Base-by-base conservation (phyloP, 1,140 invertebrate species). In the Reticulitermes speratus region DNA sequence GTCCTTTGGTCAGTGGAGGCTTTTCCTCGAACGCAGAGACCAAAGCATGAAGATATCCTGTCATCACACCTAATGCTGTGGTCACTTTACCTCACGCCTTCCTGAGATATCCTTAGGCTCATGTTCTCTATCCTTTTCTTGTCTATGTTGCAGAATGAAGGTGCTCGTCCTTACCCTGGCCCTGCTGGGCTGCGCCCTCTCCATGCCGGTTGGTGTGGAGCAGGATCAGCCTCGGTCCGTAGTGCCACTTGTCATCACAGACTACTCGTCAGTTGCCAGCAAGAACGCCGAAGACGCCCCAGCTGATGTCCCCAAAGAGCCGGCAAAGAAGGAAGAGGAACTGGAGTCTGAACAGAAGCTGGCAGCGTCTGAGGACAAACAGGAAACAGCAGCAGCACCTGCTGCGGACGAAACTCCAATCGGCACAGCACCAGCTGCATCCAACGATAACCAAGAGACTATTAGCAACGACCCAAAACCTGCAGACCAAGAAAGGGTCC, bases 201-300 rank as follows among this genome's bases (percentile, higher is more conserved):
- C 90, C 3, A 84, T 84, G 86, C 86, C 86, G 44, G 86, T 86
- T 21, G 83, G 52, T 21, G 83, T 86, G 5, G 86, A 86, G 89
- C 89, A 89, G 84, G 87, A 87, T 14, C 89, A 89, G 83, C 87
- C 89, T 12, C 88, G 89, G 81, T 82, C 86, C 7, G 88, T 87
- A 45, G 88, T 89, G 44, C 90, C 91, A 45, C 87, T 90, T 86
- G 90, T 90, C 87, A 90, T 91, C 84, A 88, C 90, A 21, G 90
- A 91, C 86, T 91, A 91, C 84, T 90, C 90, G 14, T 90, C 90
- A 44, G 90, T 90, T 14, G 89, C 89, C 7, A 55, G 19, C 19
- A 90, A 90, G 87, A 87, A 88, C 65, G 69, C 86, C 44, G 44
- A 69, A 30, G 84, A 52, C 44, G 32, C 85, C 65, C n/a, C 65